Conservation (phyloP, 2,888 invertebrate genomes). For the Biston betularia region DNA sequence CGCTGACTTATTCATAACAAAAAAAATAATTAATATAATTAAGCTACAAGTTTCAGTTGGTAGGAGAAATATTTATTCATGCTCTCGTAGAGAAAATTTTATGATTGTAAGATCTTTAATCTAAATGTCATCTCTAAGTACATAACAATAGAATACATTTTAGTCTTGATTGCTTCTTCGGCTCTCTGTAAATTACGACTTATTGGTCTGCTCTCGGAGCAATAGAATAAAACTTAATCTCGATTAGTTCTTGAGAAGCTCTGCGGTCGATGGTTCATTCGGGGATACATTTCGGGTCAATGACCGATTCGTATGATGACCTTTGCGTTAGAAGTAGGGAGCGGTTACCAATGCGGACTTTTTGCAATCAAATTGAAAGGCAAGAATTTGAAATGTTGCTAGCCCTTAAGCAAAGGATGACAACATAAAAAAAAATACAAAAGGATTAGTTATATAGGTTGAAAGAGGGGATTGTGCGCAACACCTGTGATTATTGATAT, state of each 20-base stretch:
- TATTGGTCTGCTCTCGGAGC: conserved; percentile 1
- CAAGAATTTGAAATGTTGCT: neutral
- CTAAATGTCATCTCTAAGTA: neutral
- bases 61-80: neutral
- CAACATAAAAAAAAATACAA: neutral
- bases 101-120: neutral
- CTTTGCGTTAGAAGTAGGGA: conserved; percentile 8
- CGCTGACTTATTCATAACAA: too few relatives aligned
- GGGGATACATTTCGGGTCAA: conserved; percentile 15
- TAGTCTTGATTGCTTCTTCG: neutral
- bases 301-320: conserved; percentile 19
- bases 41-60: too few relatives aligned
- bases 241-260: conserved; percentile 5
- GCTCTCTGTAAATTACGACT: neutral
- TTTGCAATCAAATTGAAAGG: conserved; percentile 7
- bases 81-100: neutral
- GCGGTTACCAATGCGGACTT: conserved; percentile 9
- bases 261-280: conserved; percentile 15
- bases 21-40: too few relatives aligned
- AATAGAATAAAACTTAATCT: conserved; percentile 12
- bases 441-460: too few relatives aligned
- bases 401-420: neutral
- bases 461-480: too few relatives aligned
- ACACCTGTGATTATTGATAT: too few relatives aligned
- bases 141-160: neutral